Percentiles rank a stretch among this genome's conserved stretches.
These are phyloP conservation scores for Aurelia aurita DNA, from an alignment of 30 jellyfish, hydroid and myxozoan species.

Conservation along the genomic window DNA sequence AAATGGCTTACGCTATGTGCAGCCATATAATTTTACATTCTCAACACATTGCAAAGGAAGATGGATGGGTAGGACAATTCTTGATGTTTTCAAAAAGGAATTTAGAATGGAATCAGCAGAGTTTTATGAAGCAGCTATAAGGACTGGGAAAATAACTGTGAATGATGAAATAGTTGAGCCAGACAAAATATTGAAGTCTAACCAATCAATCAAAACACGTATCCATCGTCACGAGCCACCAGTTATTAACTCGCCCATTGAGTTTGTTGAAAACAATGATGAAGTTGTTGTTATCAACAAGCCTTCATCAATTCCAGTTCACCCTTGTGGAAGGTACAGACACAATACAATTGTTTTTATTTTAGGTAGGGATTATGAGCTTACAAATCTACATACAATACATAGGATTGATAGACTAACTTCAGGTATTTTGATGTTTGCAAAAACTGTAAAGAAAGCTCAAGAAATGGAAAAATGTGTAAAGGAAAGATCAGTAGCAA, in stretches of 20 bases:
- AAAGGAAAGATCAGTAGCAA: conserved; percentile 80
- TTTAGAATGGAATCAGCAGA: conserved; percentile 91
- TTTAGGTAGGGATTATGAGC: conserved; percentile 83
- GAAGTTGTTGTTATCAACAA: conserved; percentile 87
- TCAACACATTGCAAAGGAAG: conserved; percentile 92
- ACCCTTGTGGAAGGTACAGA: conserved; percentile 97
- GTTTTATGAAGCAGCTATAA: conserved; percentile 83
- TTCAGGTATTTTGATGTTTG: conserved; percentile 95
- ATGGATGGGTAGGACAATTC: conserved; percentile 78
- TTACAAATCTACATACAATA: conserved; percentile 80
- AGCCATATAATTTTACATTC: conserved; percentile 87
- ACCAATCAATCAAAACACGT: conserved; percentile 74
- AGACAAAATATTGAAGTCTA: conserved; percentile 57
- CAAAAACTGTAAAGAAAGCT: conserved; percentile 89
- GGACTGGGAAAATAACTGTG: conserved; percentile 86
- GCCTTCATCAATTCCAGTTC: conserved; percentile 98
- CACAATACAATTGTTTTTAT: conserved; percentile 94
- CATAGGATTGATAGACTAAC: conserved; percentile 97
- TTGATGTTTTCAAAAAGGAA: conserved; percentile 83
- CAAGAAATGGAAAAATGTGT: conserved; percentile 89
- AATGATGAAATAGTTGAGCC: conserved; percentile 74
- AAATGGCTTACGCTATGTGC: conserved; percentile 84
- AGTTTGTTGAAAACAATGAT: conserved; percentile 75
- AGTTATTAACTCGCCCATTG: conserved; percentile 74
- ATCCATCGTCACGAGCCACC: conserved; percentile 99